phyloP scores from a whole-genome alignment of 2,113 vertebrate genomes.

The Silurus asotus region DNA sequence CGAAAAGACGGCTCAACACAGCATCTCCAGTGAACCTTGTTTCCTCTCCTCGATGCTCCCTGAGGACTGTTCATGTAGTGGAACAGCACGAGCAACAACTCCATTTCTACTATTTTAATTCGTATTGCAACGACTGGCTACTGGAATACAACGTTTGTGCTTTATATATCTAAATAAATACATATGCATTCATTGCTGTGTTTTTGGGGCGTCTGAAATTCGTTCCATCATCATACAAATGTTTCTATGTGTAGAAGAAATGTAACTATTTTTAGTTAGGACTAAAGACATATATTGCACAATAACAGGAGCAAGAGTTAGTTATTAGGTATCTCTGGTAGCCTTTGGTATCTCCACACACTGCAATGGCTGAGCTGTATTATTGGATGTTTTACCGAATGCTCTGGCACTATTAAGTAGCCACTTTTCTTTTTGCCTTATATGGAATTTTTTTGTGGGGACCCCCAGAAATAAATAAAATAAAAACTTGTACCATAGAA shows the following conservation, averaged over 20 bases:
- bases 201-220: too few relatives aligned
- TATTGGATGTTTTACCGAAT: neutral
- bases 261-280: too few relatives aligned
- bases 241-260: too few relatives aligned
- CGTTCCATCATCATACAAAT: too few relatives aligned
- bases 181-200: neutral
- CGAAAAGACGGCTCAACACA: neutral
- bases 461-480: neutral
- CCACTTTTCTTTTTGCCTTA: neutral
- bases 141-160: neutral
- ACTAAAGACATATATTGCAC: neutral
- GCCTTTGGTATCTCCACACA: too few relatives aligned
- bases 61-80: neutral
- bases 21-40: neutral
- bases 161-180: neutral
- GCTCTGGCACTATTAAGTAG: neutral
- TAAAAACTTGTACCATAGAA: too few relatives aligned
- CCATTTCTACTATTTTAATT: neutral
- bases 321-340: neutral
- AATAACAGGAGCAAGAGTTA: neutral
- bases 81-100: conserved; percentile 1
- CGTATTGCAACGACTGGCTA: neutral
- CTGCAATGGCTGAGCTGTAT: neutral
- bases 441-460: neutral
- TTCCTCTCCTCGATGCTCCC: neutral